Percentiles rank a stretch among this genome's conserved stretches.
Evolutionary conservation across 1,140 invertebrate genomes (phyloP).

Genomic region (Hylyphantes graminicola): DNA sequence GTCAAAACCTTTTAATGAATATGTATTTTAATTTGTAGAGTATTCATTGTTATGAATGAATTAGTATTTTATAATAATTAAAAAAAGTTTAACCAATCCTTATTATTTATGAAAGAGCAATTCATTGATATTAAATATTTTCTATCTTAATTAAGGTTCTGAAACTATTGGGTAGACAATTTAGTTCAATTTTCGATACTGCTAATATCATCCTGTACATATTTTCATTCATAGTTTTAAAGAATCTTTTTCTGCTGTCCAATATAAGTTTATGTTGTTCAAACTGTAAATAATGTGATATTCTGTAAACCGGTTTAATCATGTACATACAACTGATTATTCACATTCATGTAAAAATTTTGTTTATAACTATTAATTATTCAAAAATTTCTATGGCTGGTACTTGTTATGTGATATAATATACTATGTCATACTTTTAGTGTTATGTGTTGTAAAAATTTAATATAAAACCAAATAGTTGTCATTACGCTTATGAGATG

Average conservation of each 20-base stretch:
- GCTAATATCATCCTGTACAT: constrained; percentile 12
- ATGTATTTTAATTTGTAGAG: too few relatives aligned
- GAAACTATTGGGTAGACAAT: neutral
- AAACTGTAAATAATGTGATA: constrained; percentile 29
- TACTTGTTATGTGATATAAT: constrained; percentile 37
- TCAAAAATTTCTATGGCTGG: constrained; percentile 27
- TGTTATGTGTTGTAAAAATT: constrained; percentile 15
- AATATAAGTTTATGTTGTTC: neutral
- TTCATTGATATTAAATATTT: neutral
- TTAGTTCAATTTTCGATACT: neutral
- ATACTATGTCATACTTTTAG: neutral
- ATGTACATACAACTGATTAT: constrained; percentile 18
- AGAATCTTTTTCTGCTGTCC: neutral
- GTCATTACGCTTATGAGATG: constrained; percentile 16
- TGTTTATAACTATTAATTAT: constrained; percentile 31
- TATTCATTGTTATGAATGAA: neutral
- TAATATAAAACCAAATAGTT: constrained; percentile 5
- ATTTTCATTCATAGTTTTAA: constrained; percentile 3
- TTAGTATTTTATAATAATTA: neutral
- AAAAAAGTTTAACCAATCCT: neutral
- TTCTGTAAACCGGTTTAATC: neutral
- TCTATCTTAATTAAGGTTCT: neutral
- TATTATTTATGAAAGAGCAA: neutral
- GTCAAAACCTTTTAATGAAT: neutral
- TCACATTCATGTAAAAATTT: neutral